Conservation (phyloP, 2,113 vertebrate genomes). For the Fulmarus glacialis region DNA sequence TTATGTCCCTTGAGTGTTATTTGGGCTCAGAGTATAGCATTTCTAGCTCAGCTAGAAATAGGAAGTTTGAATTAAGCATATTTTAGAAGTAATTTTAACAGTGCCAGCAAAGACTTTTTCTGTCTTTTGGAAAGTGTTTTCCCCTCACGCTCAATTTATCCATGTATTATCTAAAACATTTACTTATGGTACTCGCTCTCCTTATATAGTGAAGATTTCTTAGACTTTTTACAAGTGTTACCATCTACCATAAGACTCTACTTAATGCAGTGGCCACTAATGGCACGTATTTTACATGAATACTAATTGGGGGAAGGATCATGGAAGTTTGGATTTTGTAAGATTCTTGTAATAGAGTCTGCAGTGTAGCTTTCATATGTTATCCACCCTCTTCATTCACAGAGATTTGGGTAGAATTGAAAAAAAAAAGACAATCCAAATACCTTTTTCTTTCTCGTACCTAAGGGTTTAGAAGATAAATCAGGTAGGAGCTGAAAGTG, state of each 20-base stretch:
- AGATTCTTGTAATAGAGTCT: neutral
- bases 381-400: neutral
- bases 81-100: neutral
- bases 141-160: neutral
- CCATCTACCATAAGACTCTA: neutral
- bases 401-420: neutral
- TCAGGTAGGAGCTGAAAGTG: neutral
- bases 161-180: neutral
- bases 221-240: neutral
- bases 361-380: neutral
- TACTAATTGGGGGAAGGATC: neutral
- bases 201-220: neutral
- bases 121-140: neutral
- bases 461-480: neutral
- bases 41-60: neutral
- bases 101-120: neutral
- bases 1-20: neutral
- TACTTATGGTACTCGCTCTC: neutral
- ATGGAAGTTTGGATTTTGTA: neutral
- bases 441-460: neutral
- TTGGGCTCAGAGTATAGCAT: neutral
- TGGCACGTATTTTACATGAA: neutral
- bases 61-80: neutral
- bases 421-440: neutral
- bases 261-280: neutral